A percentile compares a stretch with the other conserved stretches of the same genome.
phyloP scores from a whole-genome alignment of 2,888 invertebrate genomes.

The Myopa tessellatipennis region DNA sequence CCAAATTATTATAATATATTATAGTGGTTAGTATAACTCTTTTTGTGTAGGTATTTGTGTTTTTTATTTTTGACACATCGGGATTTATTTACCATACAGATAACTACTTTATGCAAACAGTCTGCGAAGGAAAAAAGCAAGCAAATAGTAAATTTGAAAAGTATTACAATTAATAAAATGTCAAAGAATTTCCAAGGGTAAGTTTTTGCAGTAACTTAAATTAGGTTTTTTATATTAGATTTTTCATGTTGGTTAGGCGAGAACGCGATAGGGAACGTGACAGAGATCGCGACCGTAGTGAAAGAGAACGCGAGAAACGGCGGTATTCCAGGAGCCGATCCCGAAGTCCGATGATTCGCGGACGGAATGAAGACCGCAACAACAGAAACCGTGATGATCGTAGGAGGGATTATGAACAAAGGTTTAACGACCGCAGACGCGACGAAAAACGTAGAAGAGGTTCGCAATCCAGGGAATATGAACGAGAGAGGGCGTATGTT shows the following conservation, averaged over 20 bases:
- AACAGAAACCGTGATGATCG: constrained; percentile 59
- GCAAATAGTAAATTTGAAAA: not conserved
- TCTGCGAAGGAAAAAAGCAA: too few species aligned
- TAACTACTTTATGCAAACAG: too few species aligned
- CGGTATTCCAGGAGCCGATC: constrained; percentile 27
- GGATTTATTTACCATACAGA: too few species aligned
- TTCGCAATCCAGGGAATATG: constrained; percentile 57
- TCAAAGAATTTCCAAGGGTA: constrained; percentile 48
- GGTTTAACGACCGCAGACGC: constrained; percentile 54
- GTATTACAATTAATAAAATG: constrained; percentile 34
- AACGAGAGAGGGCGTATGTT: constrained; percentile 58
- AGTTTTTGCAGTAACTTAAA: constrained; percentile 7
- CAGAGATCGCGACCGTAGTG: constrained; percentile 46
- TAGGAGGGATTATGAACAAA: constrained; percentile 51
- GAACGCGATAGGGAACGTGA: constrained; percentile 63
- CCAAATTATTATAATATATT: too few species aligned
- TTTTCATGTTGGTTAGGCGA: constrained; percentile 19
- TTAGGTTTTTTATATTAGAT: not conserved
- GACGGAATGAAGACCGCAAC: constrained; percentile 56
- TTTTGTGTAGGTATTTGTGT: too few species aligned
- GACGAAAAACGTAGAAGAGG: constrained; percentile 63
- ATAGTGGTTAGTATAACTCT: too few species aligned
- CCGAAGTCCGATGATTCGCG: constrained; percentile 28
- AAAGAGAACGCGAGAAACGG: constrained; percentile 44
- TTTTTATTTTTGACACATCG: too few species aligned